phyloP scores from a whole-genome alignment of 30 jellyfish, hydroid and myxozoan species.

The Hydractinia echinata region DNA sequence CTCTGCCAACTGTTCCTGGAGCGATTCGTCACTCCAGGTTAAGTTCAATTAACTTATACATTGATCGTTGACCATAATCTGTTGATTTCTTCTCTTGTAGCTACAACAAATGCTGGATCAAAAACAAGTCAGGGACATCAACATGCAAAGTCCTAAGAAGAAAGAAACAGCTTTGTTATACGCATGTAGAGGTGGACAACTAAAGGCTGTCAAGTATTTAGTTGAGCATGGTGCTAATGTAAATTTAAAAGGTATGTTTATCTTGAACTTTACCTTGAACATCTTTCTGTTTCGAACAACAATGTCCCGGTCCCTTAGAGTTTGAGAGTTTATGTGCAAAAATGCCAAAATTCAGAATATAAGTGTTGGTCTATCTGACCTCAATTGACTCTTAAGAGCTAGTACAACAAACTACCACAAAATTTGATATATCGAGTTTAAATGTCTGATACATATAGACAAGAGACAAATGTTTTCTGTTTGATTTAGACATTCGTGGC shows the following conservation, averaged over 20 bases:
- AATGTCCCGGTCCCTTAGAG: too few species aligned
- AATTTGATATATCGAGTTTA: too few species aligned
- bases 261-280: background rate
- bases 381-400: too few species aligned
- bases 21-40: too few species aligned
- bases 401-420: too few species aligned
- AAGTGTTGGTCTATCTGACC: too few species aligned
- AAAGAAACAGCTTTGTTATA: conserved; percentile 58
- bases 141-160: conserved; percentile 39
- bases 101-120: conserved; percentile 37
- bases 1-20: too few species aligned
- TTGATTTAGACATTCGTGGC: conserved; percentile 46
- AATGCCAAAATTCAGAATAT: too few species aligned
- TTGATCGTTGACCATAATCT: background rate
- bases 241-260: conserved; percentile 40
- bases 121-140: conserved; percentile 29
- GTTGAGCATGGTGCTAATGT: conserved; percentile 62
- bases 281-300: too few species aligned
- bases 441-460: background rate
- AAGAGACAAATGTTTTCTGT: background rate
- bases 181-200: conserved; percentile 43
- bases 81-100: conserved; percentile 16
- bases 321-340: too few species aligned
- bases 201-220: conserved; percentile 44
- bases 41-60: too few species aligned